phyloP scores from a whole-genome alignment of 2,888 invertebrate genomes.

The Phragmatobia fuliginosa region DNA sequence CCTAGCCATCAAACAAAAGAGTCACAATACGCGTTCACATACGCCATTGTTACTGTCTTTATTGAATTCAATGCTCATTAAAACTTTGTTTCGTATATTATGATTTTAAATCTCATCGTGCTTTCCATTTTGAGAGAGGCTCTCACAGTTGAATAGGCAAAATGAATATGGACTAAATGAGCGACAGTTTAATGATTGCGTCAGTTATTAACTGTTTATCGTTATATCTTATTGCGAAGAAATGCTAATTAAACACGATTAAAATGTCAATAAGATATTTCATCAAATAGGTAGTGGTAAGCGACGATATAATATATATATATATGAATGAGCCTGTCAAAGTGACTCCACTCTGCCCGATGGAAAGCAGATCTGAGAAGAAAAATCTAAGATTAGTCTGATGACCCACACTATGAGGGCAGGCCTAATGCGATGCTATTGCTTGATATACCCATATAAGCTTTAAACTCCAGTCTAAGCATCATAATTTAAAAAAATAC shows the following conservation, averaged over 20 bases:
- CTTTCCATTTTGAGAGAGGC: conserved; percentile 27
- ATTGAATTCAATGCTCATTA: conserved; percentile 83
- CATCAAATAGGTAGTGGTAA: too few species aligned
- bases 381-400: too few species aligned
- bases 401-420: too few species aligned
- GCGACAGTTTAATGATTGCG: conserved; percentile 17
- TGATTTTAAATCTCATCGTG: conserved; percentile 40
- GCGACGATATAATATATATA: too few species aligned
- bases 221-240: neutral
- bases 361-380: too few species aligned
- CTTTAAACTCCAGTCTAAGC: too few species aligned
- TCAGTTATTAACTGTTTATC: conserved; percentile 18
- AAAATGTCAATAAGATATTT: neutral
- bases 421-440: too few species aligned
- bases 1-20: conserved; percentile 70
- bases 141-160: conserved; percentile 23
- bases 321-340: too few species aligned
- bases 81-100: conserved; percentile 60
- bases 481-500: too few species aligned
- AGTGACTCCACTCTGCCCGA: too few species aligned
- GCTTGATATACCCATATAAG: too few species aligned
- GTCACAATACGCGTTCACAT: conserved; percentile 75
- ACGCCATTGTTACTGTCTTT: conserved; percentile 78
- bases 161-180: conserved; percentile 32
- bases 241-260: neutral